Conservation (phyloP, 2,888 invertebrate genomes). For the Scaptomyza reducta region DNA sequence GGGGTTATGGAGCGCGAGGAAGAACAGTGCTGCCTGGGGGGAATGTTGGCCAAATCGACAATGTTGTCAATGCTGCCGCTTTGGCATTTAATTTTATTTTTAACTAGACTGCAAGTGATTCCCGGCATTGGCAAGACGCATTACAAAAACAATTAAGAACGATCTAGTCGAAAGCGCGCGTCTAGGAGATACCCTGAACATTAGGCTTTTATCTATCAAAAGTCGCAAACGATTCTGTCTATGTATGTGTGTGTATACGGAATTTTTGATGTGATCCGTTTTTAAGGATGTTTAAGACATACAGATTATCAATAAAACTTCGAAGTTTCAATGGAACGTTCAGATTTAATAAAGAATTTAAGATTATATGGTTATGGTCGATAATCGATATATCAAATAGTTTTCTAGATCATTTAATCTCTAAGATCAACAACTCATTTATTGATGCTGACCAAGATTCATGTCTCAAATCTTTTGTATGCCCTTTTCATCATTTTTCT, state of each 20-base stretch:
- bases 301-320: too few species aligned
- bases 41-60: constrained; percentile 68
- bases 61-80: constrained; percentile 73
- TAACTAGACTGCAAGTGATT: constrained; percentile 68
- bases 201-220: not conserved
- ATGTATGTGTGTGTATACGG: too few species aligned
- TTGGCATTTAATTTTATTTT: constrained; percentile 78
- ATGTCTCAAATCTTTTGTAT: not conserved
- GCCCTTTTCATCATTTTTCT: too few species aligned
- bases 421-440: not conserved
- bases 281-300: too few species aligned
- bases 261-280: too few species aligned
- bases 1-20: not conserved
- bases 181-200: not conserved
- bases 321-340: too few species aligned
- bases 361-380: too few species aligned
- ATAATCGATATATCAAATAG: too few species aligned
- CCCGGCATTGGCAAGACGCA: constrained; percentile 50
- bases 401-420: too few species aligned
- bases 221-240: too few species aligned
- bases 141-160: constrained; percentile 7
- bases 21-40: constrained; percentile 4
- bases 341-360: too few species aligned
- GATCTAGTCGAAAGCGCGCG: not conserved
- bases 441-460: not conserved